Evolutionary conservation across 2,797 vertebrate genomes (phyloP), one percentile per base, ranked within the genome.

Genomic region (Peromyscus attwateri): DNA sequence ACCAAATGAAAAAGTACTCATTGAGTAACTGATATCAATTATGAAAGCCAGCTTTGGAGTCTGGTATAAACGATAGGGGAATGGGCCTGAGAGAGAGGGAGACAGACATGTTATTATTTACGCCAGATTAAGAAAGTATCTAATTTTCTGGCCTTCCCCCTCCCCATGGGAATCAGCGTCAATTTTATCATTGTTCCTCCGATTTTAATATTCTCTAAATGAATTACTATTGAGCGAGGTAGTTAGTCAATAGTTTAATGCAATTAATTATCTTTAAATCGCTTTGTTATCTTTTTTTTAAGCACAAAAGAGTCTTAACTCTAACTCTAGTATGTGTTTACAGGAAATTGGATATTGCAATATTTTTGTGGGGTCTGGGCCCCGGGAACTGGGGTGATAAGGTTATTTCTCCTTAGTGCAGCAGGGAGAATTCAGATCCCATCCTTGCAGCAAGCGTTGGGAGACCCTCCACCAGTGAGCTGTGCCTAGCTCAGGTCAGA

Each of bases 31-130:
- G 98, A 99, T 99, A 99, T 98, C 98, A 98, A 98, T 98, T 99
- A 98, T 98, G 98, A 98, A 98, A 96, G 97, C 98, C 97, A 94
- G 98, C 98, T 98, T 98, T 98, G 96, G 99, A 98, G 98, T 96
- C 98, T 98, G 98, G 98, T 99, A 99, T 99, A 99, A 99, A 99
- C 98, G 99, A 99, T 99, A 98, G 99, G 98, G 98, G 98, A 99
- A 99, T 98, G 98, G 99, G 99, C 98, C 98, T 97, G 98, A 98
- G 98, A 98, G 98, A 98, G 98, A 98, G 97, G 97, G 98, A 98
- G 98, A 98, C 98, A 98, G 98, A 97, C 98, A 98, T 98, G 98
- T 99, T 99, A 99, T 99, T 99, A 99, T 99, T 99, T 99, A 99
- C 98, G 99, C 98, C 99, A 99, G 99, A 99, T 99, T 99, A 99